phyloP scores from a whole-genome alignment of 2,888 invertebrate species.

The Drosophila limbata region DNA sequence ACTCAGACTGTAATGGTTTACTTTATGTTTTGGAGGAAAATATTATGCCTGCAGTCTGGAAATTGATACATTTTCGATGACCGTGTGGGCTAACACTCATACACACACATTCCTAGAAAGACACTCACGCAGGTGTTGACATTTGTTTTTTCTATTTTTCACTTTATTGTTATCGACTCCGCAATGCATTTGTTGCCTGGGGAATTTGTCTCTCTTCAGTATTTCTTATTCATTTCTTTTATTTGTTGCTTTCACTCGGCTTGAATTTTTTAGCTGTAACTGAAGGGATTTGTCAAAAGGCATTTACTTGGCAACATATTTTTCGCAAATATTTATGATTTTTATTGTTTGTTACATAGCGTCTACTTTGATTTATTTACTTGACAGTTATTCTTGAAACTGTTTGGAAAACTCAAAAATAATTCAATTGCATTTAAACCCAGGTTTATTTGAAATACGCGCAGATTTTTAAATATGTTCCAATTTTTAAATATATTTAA shows the following conservation, averaged over 20 bases:
- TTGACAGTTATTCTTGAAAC: constrained; percentile 26
- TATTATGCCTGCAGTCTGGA: constrained; percentile 35
- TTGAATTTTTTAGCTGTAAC: constrained; percentile 35
- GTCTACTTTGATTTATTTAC: constrained; percentile 20
- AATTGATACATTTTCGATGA: constrained; percentile 55
- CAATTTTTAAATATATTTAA: neutral
- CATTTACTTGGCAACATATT: constrained; percentile 52
- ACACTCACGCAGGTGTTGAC: constrained; percentile 7
- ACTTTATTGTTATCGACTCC: constrained; percentile 17
- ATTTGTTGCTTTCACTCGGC: constrained; percentile 11
- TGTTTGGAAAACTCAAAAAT: constrained; percentile 5
- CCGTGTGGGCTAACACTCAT: constrained; percentile 25
- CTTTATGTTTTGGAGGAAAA: constrained; percentile 9
- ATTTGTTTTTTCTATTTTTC: constrained; percentile 5
- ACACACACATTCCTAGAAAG: neutral
- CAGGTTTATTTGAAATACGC: neutral
- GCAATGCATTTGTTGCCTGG: constrained; percentile 33
- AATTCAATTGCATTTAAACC: neutral
- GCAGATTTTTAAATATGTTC: too few relatives aligned
- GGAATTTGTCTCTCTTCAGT: constrained; percentile 31
- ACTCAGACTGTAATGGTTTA: constrained; percentile 49
- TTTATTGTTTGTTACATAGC: constrained; percentile 36
- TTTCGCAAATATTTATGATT: constrained; percentile 57
- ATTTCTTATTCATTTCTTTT: constrained; percentile 19
- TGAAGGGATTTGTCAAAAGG: constrained; percentile 35